These are phyloP conservation scores for Bos javanicus DNA, from an alignment of 2,113 vertebrate species.

Conservation along the genomic window DNA sequence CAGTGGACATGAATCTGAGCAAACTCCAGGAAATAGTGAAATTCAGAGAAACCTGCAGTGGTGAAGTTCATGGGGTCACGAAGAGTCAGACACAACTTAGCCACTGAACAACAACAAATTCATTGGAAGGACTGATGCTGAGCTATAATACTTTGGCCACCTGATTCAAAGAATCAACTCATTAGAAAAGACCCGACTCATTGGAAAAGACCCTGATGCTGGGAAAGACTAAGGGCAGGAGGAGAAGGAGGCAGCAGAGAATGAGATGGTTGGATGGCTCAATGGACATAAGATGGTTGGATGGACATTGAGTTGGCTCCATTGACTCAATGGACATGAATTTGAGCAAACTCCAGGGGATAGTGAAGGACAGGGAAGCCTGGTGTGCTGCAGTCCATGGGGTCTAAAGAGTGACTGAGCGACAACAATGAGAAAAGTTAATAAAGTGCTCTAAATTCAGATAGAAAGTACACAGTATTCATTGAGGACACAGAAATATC, in stretches of 20 bases:
- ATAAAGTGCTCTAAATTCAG: slow-evolving; percentile 26
- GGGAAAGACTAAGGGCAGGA: background rate
- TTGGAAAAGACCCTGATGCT: background rate
- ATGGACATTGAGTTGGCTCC: background rate
- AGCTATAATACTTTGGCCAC: background rate
- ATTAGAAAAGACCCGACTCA: background rate
- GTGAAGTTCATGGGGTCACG: background rate
- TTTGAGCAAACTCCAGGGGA: background rate
- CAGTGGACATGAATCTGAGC: background rate
- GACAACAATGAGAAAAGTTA: background rate
- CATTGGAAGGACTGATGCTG: background rate
- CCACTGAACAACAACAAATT: background rate
- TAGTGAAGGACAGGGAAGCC: background rate
- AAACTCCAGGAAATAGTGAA: background rate
- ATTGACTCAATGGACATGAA: background rate
- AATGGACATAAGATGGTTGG: background rate
- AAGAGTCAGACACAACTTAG: background rate
- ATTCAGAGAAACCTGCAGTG: background rate
- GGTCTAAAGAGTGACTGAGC: background rate
- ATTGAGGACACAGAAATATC: slow-evolving; percentile 11
- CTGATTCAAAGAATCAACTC: background rate
- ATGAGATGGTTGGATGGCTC: background rate
- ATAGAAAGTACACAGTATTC: slow-evolving; percentile 49
- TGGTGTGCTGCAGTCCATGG: background rate
- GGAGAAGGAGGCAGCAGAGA: background rate